Evolutionary conservation across 2,888 invertebrate genomes (phyloP).

Genomic region (Patella ulyssiponensis): DNA sequence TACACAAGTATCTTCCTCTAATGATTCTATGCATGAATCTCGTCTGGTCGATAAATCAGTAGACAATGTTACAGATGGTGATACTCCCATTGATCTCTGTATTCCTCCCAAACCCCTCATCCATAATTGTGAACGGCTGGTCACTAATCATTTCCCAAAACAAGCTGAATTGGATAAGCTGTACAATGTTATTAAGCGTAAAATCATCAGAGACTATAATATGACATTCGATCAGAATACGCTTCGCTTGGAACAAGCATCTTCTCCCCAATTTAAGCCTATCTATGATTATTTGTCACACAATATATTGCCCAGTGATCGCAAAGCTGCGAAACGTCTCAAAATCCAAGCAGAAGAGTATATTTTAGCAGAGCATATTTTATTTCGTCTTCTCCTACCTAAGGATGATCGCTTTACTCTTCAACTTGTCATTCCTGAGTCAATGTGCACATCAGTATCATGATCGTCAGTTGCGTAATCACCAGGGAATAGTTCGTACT

Average conservation of each 20-base stretch:
- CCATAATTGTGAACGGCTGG: not conserved
- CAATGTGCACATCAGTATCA: not conserved
- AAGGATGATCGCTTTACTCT: not conserved
- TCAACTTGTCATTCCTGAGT: not conserved
- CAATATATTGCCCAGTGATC: not conserved
- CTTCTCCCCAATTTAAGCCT: constrained; percentile 5
- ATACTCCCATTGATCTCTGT: no score
- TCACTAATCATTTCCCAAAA: not conserved
- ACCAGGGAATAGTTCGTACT: not conserved
- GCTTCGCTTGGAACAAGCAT: not conserved
- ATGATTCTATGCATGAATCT: no score
- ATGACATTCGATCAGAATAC: not conserved
- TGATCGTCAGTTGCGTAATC: not conserved
- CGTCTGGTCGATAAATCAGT: no score
- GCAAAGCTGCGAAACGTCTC: not conserved
- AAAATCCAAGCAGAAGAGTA: not conserved
- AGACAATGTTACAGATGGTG: no score
- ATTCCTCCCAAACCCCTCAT: not conserved
- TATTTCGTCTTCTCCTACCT: not conserved
- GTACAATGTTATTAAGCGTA: not conserved
- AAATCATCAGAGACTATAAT: not conserved
- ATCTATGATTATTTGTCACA: not conserved
- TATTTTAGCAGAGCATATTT: not conserved
- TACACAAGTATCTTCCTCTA: no score
- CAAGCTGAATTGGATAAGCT: not conserved